Conservation (phyloP, 2,888 invertebrate genomes). For the Dryocosmus kuriphilus region DNA sequence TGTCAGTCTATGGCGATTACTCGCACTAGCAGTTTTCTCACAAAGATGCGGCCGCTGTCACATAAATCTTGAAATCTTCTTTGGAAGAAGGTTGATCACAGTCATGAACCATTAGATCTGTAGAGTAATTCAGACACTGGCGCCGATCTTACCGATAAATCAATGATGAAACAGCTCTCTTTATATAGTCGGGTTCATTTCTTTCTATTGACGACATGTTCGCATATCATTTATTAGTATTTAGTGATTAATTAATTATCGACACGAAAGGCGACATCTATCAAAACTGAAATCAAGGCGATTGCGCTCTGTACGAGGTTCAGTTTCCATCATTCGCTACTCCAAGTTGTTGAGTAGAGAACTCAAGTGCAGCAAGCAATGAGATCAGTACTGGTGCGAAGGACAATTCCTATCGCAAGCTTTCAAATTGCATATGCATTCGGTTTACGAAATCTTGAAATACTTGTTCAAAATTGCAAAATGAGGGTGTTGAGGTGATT, state of each 20-base stretch:
- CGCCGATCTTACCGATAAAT: too few relatives aligned
- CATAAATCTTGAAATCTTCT: not conserved
- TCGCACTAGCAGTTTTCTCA: not conserved
- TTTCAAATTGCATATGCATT: not conserved
- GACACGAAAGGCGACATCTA: too few relatives aligned
- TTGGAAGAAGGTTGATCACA: too few relatives aligned
- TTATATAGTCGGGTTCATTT: too few relatives aligned
- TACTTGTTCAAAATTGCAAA: constrained; percentile 31
- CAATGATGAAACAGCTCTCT: too few relatives aligned
- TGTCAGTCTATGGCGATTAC: not conserved
- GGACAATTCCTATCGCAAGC: constrained; percentile 2
- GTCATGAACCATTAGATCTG: too few relatives aligned
- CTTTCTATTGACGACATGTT: too few relatives aligned
- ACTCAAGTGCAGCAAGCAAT: not conserved
- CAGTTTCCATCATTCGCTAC: not conserved
- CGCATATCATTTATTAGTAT: too few relatives aligned
- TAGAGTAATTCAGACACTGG: too few relatives aligned
- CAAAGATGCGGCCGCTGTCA: not conserved
- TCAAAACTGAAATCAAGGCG: too few relatives aligned
- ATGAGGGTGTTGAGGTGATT: not conserved
- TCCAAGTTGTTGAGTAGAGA: not conserved
- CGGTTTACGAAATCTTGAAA: not conserved
- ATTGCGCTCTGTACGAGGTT: not conserved
- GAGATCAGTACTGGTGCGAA: not conserved
- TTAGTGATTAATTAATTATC: too few relatives aligned